phyloP scores from a whole-genome alignment of 2,797 vertebrate species.

The Sarcoramphus papa region DNA sequence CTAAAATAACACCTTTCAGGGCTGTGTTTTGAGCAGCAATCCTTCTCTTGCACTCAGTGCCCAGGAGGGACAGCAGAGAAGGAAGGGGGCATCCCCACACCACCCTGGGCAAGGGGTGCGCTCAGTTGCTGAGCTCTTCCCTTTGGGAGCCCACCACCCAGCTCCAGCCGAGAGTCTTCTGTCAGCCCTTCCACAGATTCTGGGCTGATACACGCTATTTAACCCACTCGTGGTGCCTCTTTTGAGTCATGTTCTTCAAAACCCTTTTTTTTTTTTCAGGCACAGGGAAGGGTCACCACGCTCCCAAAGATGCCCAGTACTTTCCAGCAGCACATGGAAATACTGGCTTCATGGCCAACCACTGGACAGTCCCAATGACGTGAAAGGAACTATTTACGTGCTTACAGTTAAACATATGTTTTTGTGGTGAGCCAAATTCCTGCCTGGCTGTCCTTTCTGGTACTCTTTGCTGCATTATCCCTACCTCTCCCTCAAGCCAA shows the following conservation, averaged over 20 bases:
- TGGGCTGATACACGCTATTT: accelerated
- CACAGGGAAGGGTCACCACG: accelerated
- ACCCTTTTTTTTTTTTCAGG: too few relatives aligned
- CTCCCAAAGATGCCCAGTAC: neutral
- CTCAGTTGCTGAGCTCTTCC: neutral
- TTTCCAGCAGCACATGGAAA: neutral
- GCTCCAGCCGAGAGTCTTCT: neutral
- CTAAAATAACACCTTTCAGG: neutral
- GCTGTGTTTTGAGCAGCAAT: too few relatives aligned
- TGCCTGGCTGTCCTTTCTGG: neutral
- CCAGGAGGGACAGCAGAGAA: neutral
- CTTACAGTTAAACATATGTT: neutral
- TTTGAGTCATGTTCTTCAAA: neutral
- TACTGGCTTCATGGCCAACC: neutral
- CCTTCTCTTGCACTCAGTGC: neutral
- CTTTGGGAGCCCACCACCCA: neutral
- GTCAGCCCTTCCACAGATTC: accelerated
- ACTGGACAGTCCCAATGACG: accelerated
- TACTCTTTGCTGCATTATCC: neutral
- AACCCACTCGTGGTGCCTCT: accelerated
- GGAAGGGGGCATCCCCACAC: too few relatives aligned
- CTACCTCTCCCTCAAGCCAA: neutral
- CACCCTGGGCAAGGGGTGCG: neutral
- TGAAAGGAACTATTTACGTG: neutral
- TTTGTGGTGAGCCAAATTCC: neutral